Evolutionary conservation across 37 sponge, comb jelly and placozoan species (phyloP), one percentile per base, ranked within the genome.

Genomic region (Diacarnus erythraeanus): DNA sequence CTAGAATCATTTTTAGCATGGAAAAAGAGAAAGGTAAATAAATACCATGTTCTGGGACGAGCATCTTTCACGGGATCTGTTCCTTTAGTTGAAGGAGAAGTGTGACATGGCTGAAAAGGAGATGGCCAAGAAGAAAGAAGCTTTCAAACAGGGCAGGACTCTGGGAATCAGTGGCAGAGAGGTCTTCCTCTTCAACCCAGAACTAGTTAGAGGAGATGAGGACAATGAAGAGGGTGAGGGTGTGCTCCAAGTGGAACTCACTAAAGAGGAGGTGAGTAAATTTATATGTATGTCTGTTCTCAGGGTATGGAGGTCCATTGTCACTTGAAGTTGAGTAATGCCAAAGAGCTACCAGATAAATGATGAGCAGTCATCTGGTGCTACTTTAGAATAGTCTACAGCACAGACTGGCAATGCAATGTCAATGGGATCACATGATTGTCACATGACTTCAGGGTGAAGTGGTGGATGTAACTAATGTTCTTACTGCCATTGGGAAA

Each of bases 171-270:
- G 96, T 80, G 99, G 99, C 51, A 81, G 99, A 6, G 99, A 98
- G 74, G 84, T 98, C 90, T 98, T 98, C 76, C 77, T 79, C 60
- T 98, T 96, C 77, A 95, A 98, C 72, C 99, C 99, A 0, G 89
- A 94, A 42, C 54, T 96, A 57, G 91, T 92, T 3, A 91, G 82
- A 18, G 98, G 88, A 23, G 94, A 93, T 21, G 99, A 93, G 22
- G 72, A 76, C 38, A 77, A 81, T 0, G 72, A 59, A 5, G 77
- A 59, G n/a, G 87, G 42, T 29, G 75, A 54, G 33, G 77, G 20
- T 30, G 67, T 80, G 39, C 17, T 47, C 56, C 38, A 43, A 36
- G 59, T 22, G 41, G 43, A 6, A 27, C 25, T 23, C 3, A 57
- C 12, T 36, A 57, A 40, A 27, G 76, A 17, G 23, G 51, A 57